Evolutionary conservation across 1,140 invertebrate species (phyloP), one percentile per base, ranked within the genome.

Genomic region (Drosophila grimshawi): DNA sequence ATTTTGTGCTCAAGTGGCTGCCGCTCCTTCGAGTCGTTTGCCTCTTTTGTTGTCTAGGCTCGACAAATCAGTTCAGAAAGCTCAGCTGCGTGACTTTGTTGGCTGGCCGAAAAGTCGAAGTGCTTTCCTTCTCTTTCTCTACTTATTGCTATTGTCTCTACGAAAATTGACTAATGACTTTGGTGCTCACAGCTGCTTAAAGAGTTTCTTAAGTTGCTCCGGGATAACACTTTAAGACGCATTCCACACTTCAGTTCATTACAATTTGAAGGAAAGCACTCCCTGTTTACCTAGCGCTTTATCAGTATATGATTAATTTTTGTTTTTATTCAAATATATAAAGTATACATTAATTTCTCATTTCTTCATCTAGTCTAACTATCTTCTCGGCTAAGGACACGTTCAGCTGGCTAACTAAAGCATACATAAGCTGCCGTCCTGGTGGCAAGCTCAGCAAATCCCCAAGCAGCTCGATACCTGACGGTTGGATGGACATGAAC

Each of bases 1-100:
- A 88, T 86, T 88, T 88, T 83, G 83, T 88, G 83, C 83, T 83
- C 80, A 86, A 86, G 83, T 86, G 83, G 71, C 71, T 71, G 55
- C 57, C 53, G 56, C 51, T 73, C 43, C 62, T 75, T 29, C 45
- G 39, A 41, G 49, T 52, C 43, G 45, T 46, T 33, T 19, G 57
- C 32, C 51, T 30, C 59, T 52, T 57, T 77, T 61, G 74, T 86
- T 86, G 83, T 86, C 82, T 86, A 67, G 81, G 82, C 81, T 11
- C 76, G 81, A 72, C 73, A 86, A 86, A 86, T 86, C 82, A 86
- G 82, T 86, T 86, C 79, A 82, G 81, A 86, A 79, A 86, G 83
- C 79, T 77, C 78, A 79, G 79, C 79, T 79, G 80, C 83, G 83
- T 86, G 82, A 53, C 70, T 56, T 76, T 43, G 37, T 46, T 62